A percentile compares a stretch with the other conserved stretches of the same genome.
These are phyloP conservation scores for Argyresthia goedartella DNA, from an alignment of 2,888 invertebrate species.

Conservation along the genomic window DNA sequence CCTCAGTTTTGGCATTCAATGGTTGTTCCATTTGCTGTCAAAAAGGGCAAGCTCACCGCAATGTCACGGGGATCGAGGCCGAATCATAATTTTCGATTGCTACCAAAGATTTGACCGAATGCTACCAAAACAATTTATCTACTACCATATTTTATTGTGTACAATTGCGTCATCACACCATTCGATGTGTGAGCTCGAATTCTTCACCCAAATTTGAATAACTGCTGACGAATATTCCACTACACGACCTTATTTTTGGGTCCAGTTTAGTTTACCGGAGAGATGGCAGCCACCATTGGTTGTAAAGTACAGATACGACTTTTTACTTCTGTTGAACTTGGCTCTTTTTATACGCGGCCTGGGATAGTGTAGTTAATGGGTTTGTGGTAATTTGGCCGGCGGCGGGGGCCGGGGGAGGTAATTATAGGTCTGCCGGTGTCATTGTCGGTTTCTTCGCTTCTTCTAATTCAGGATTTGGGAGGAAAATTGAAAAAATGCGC, in stretches of 20 bases:
- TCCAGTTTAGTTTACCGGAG: neutral
- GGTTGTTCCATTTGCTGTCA: no score
- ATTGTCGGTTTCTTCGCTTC: slow-evolving; percentile 50
- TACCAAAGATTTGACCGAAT: no score
- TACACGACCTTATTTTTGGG: neutral
- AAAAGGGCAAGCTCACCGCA: no score
- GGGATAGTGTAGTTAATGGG: slow-evolving; percentile 57
- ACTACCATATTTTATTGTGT: neutral
- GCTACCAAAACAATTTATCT: neutral
- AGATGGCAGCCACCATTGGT: slow-evolving; percentile 33
- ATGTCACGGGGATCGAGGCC: no score
- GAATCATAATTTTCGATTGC: no score
- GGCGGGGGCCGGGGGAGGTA: slow-evolving; percentile 38
- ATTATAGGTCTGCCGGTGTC: slow-evolving; percentile 62
- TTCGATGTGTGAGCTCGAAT: neutral
- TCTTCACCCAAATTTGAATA: neutral
- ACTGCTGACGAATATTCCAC: neutral
- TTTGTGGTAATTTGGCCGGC: slow-evolving; percentile 50
- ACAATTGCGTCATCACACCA: slow-evolving; percentile 1
- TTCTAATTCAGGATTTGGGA: slow-evolving; percentile 45
- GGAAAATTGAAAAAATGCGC: slow-evolving; percentile 5
- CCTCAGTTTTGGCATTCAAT: neutral
- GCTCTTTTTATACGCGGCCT: slow-evolving; percentile 45
- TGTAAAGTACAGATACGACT: slow-evolving; percentile 34
- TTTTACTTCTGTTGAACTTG: slow-evolving; percentile 27